These are phyloP conservation scores for Nansenia antarctica DNA, from an alignment of 2,113 vertebrate genomes.

Conservation along the genomic window DNA sequence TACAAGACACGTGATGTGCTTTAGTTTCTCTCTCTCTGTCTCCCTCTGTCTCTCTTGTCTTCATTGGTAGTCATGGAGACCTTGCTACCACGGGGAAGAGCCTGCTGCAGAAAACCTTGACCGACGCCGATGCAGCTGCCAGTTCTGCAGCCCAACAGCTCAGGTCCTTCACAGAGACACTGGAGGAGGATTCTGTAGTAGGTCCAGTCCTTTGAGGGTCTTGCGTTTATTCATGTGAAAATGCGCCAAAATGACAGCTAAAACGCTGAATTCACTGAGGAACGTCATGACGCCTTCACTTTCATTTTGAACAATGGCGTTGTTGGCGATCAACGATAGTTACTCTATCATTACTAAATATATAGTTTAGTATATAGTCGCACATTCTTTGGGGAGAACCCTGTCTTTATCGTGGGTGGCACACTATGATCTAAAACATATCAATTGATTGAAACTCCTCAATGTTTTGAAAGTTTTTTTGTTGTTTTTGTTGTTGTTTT, in stretches of 20 bases:
- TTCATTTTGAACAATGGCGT: no score
- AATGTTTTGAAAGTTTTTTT: neutral
- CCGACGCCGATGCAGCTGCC: conserved; percentile 72
- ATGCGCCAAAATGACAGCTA: no score
- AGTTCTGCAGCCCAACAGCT: conserved; percentile 75
- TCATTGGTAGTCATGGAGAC: conserved; percentile 47
- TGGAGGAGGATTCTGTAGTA: conserved; percentile 71
- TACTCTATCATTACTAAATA: no score
- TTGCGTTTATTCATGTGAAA: neutral
- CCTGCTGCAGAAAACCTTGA: conserved; percentile 65
- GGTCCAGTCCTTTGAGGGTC: conserved; percentile 34
- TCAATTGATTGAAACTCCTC: neutral
- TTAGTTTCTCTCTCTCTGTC: no score
- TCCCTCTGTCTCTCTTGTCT: neutral
- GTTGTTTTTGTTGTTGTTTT: conserved; percentile 20
- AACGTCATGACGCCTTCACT: no score
- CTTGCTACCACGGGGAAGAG: conserved; percentile 20
- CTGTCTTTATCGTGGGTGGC: neutral
- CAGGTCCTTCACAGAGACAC: conserved; percentile 73
- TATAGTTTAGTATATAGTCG: no score
- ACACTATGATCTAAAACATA: neutral
- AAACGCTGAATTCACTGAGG: no score
- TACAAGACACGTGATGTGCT: no score
- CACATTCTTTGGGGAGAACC: no score
- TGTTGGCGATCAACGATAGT: no score